These are phyloP conservation scores for Xiphorhynchus erythropygius DNA, from an alignment of 2,797 vertebrate genomes.

Conservation along the genomic window DNA sequence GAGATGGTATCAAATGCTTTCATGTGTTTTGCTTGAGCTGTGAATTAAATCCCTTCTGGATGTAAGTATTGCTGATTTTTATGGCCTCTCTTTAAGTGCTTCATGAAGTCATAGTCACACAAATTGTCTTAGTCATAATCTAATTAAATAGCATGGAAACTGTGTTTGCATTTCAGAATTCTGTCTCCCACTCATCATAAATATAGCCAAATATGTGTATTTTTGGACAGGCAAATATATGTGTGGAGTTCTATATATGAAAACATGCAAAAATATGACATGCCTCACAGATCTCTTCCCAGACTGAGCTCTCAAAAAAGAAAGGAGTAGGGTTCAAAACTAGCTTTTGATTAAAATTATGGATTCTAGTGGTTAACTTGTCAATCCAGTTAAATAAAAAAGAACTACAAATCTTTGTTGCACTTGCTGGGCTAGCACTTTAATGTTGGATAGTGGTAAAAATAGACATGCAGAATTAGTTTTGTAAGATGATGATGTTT, in stretches of 20 bases:
- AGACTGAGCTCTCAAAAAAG: background rate
- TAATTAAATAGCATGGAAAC: conserved; percentile 22
- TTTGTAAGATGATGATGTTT: background rate
- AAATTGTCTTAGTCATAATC: conserved; percentile 41
- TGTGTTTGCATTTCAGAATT: conserved; percentile 39
- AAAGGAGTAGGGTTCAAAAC: background rate
- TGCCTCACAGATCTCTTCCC: background rate
- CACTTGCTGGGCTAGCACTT: background rate
- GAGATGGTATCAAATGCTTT: background rate
- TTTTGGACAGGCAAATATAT: conserved; percentile 19
- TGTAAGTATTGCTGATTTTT: conserved; percentile 13
- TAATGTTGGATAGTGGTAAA: background rate
- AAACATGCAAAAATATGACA: conserved; percentile 33
- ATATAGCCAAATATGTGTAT: conserved; percentile 24
- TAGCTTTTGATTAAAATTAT: background rate
- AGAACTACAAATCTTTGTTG: background rate
- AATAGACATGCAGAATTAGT: background rate
- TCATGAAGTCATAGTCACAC: conserved; percentile 26
- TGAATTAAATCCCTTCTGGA: conserved; percentile 32
- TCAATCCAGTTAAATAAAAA: background rate
- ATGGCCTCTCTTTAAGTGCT: background rate
- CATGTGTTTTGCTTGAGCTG: background rate
- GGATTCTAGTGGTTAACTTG: background rate
- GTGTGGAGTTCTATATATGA: background rate
- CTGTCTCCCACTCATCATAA: conserved; percentile 21